phyloP scores from a whole-genome alignment of 2,797 vertebrate species.

The Paramormyrops hopkinsi region DNA sequence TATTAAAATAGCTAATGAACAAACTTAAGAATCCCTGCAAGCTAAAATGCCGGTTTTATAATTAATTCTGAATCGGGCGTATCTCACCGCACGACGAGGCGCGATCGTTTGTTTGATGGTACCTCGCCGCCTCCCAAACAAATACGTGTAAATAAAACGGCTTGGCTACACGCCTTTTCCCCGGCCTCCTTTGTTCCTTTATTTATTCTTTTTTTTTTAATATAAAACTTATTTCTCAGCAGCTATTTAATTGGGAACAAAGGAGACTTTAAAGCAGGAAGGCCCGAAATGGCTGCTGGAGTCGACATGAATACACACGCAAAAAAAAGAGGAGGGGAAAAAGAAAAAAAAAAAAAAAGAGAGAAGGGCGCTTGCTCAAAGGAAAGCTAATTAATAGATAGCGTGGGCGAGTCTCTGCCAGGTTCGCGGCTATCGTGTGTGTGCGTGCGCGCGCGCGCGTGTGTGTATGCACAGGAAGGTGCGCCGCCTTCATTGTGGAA shows the following conservation, averaged over 20 bases:
- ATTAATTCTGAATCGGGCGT: constrained; percentile 58
- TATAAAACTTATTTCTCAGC: constrained; percentile 28
- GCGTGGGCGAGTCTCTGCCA: constrained; percentile 36
- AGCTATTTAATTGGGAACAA: constrained; percentile 29
- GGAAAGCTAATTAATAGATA: constrained; percentile 52
- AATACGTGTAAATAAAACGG: constrained; percentile 32
- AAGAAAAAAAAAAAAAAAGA: not conserved
- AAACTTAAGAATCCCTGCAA: constrained; percentile 54
- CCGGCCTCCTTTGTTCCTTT: constrained; percentile 11
- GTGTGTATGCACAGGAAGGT: constrained; percentile 1
- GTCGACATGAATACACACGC: constrained; percentile 1
- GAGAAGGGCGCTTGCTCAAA: constrained; percentile 34
- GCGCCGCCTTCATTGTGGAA: constrained; percentile 33
- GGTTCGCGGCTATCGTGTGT: constrained; percentile 33
- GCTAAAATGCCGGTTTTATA: constrained; percentile 46
- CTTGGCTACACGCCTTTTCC: constrained; percentile 6
- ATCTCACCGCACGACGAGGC: constrained; percentile 42
- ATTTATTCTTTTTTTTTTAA: constrained; percentile 16
- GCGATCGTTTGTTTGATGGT: constrained; percentile 44
- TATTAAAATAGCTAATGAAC: constrained; percentile 61
- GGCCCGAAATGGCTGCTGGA: constrained; percentile 25
- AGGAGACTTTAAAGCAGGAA: constrained; percentile 25
- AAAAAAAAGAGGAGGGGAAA: not conserved
- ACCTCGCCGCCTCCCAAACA: constrained; percentile 23
- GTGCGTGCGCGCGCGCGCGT: not conserved